phyloP scores from a whole-genome alignment of 2,797 vertebrate species.

The Avahi laniger region DNA sequence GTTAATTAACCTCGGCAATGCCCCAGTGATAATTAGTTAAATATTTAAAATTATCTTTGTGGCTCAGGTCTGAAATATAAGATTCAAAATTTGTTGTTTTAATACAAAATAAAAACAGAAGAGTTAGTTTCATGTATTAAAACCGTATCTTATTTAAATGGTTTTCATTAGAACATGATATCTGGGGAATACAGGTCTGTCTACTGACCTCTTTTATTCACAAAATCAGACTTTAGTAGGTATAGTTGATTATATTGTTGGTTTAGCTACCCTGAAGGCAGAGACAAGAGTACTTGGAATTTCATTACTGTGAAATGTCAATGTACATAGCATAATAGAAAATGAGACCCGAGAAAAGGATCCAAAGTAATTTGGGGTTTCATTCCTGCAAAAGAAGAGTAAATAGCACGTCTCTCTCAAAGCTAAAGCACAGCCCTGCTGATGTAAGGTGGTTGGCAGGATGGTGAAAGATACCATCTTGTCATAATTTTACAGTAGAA shows the following conservation, averaged over 20 bases:
- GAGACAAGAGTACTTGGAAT: background rate
- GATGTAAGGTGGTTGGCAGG: accelerated
- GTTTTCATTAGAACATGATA: background rate
- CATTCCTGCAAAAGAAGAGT: background rate
- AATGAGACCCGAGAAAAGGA: background rate
- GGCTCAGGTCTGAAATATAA: background rate
- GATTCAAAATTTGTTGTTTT: background rate
- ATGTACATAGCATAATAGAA: background rate
- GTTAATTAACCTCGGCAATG: background rate
- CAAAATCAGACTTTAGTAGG: background rate
- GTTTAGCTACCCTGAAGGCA: background rate
- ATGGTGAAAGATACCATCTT: background rate
- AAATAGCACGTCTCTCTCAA: background rate
- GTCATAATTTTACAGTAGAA: background rate
- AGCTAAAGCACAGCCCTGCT: background rate
- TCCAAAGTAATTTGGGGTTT: background rate
- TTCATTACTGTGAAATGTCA: slow-evolving; percentile 41
- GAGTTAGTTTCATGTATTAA: background rate
- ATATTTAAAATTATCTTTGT: background rate
- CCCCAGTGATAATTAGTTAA: background rate
- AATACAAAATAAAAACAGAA: background rate
- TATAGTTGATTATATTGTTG: background rate
- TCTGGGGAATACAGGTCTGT: background rate
- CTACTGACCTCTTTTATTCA: background rate
- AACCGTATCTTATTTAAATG: background rate